Base-by-base conservation (phyloP, 2,113 vertebrate genomes). In the Thamnophis sirtalis region DNA sequence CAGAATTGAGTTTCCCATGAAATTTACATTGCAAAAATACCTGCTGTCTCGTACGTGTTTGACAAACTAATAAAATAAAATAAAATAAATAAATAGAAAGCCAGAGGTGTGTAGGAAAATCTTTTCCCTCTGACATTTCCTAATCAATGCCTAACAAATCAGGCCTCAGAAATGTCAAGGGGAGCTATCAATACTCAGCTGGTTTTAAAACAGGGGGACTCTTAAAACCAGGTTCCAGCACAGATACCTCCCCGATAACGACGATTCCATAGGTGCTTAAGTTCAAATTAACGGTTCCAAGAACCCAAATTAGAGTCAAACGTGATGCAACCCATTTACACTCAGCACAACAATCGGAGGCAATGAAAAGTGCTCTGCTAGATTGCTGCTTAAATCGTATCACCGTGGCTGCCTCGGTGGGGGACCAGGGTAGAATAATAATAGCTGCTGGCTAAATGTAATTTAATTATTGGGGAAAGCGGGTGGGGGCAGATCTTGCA, bases 291-390 rank as follows among this genome's bases (percentile, higher is more conserved):
- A 95, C 94, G 73, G 84, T 96, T 94, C 94, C 96, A 91, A 97
- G 89, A 96, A 93, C 90, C 88, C 93, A 96, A 96, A 96, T 97
- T 97, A 96, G 95, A 96, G 93, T 96, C 93, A 96, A 96, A 96
- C 94, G 92, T 95, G 94, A 96, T 95, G 68, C 86, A 91, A 96
- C 90, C 95, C 93, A 93, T 97, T 96, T 96, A 88, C 88, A 88
- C 88, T 92, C n/a, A 93, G 93, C 92, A 24, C 84, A 95, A 93
- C 91, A 95, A 26, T 96, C 93, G 87, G 17, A 28, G 91, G 91
- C 94, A 92, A 89, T 94, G 94, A 96, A 94, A 97, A 95, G 90
- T 94, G 94, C 94, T 95, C 93, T 95, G 92, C 90, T 92, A 93
- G 94, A 95, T 95, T 95, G 91, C 84, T 94, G 93, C 92, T 92